Evolutionary conservation across 2,113 vertebrate genomes (phyloP).

Genomic region (Tympanuchus pallidicinctus): DNA sequence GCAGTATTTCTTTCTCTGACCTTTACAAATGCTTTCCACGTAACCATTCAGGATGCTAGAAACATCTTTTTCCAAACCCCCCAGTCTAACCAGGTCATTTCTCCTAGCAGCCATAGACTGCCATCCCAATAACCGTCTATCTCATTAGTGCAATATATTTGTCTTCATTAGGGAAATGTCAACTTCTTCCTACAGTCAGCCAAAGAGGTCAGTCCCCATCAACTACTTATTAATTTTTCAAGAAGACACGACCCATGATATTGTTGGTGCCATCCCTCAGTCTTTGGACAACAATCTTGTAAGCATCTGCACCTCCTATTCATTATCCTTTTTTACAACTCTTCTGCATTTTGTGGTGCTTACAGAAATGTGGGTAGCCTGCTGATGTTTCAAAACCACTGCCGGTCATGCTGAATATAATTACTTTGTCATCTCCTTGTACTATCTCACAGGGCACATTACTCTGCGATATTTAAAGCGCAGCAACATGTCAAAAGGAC

Average conservation of each 20-base stretch:
- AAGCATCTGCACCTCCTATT: background rate
- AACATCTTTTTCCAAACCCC: slow-evolving; percentile 5
- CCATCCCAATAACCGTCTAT: background rate
- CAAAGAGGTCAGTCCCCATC: slow-evolving; percentile 20
- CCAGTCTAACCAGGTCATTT: background rate
- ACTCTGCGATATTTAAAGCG: background rate
- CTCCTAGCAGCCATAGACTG: background rate
- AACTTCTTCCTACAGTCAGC: background rate
- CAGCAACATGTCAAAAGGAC: slow-evolving; percentile 22
- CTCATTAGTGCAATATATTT: slow-evolving; percentile 43
- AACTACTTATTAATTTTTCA: slow-evolving; percentile 17
- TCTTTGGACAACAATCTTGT: background rate
- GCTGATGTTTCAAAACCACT: background rate
- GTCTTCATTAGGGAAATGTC: slow-evolving; percentile 63
- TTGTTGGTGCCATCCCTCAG: background rate
- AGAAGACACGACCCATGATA: background rate
- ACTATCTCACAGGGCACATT: background rate
- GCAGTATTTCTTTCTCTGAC: slow-evolving; percentile 59
- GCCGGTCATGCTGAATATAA: accelerated
- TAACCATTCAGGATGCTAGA: slow-evolving; percentile 14
- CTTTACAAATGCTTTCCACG: slow-evolving; percentile 14
- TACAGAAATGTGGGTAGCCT: background rate
- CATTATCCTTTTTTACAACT: background rate
- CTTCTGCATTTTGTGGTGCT: background rate
- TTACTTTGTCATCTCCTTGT: background rate